Base-by-base conservation (phyloP, 2,113 vertebrate genomes). In the Pelobates fuscus region DNA sequence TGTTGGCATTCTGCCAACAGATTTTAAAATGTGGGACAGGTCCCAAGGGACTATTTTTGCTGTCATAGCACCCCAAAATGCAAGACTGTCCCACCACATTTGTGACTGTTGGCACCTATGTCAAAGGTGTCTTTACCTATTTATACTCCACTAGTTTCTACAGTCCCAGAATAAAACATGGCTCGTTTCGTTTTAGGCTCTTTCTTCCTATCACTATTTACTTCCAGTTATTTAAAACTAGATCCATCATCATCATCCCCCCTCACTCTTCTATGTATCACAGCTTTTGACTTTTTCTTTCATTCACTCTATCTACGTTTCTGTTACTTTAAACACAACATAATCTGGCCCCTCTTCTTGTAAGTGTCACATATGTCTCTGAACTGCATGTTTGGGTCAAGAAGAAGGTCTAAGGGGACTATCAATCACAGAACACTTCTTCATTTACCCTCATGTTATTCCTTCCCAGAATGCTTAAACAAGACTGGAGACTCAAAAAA, bases 321-420 rank as follows among this genome's bases (percentile, higher is more conserved):
- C 17, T 57, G 52, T 64, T 64, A 55, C 64, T 14, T 46, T 46
- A 71, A 52, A 52, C 32, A 62, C 70, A 63, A 37, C 44, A 29
- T 14, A 20, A 63, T 41, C 61, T 73, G 49, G 43, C 32, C 37
- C 21, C 70, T 65, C 17, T 66, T 43, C 71, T 67, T 75, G 72
- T 75, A 44, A 46, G 52, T 75, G 72, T 75, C 63, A 67, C 72
- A 67, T 67, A 65, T 67, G 54, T 67, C 52, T 67, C 63, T 75
- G 63, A 67, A 59, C 62, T 75, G 11, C 71, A 44, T 75, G 71
- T 75, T 67, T 67, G 37, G 52, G 71, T 75, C 71, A 75, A 75
- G 63, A 58, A 67, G 71, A 57, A 24, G 71, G 23, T 64, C 26
- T 43, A 57, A 57, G 54, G 63, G 32, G 71, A 30, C 63, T 26